phyloP scores from a whole-genome alignment of 1,140 invertebrate genomes.

The Acromyrmex heyeri region DNA sequence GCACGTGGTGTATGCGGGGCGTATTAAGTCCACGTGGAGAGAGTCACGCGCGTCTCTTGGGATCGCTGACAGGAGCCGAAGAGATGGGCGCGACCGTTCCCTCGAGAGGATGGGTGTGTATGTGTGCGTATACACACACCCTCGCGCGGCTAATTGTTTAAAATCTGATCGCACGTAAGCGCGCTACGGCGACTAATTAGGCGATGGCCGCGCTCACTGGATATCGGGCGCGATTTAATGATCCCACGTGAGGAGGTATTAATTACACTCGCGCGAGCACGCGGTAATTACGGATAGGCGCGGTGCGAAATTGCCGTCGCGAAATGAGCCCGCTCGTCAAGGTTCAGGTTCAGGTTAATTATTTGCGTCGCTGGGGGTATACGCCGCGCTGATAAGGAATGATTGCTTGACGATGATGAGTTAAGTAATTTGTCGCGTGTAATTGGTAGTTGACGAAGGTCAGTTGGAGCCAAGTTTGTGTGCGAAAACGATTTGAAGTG shows the following conservation, averaged over 20 bases:
- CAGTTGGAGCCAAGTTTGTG: neutral
- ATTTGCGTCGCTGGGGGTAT: constrained; percentile 32
- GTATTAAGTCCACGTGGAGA: constrained; percentile 74
- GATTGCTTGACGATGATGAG: constrained; percentile 45
- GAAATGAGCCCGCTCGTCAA: constrained; percentile 22
- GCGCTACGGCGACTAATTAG: constrained; percentile 53
- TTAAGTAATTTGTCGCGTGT: constrained; percentile 48
- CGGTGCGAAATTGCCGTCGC: constrained; percentile 58
- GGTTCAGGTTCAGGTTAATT: constrained; percentile 58
- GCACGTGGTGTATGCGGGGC: constrained; percentile 75
- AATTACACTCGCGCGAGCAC: constrained; percentile 38
- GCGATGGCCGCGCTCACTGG: constrained; percentile 45
- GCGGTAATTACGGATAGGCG: constrained; percentile 57
- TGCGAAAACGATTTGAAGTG: constrained; percentile 4
- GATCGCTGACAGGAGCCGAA: constrained; percentile 67
- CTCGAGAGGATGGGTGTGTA: constrained; percentile 69
- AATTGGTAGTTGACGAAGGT: constrained; percentile 41
- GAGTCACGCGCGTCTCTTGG: constrained; percentile 84
- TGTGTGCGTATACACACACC: constrained; percentile 60
- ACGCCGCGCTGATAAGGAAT: constrained; percentile 40
- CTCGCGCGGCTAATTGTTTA: constrained; percentile 82
- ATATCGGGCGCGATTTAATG: constrained; percentile 61
- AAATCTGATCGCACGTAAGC: constrained; percentile 83
- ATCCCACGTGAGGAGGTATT: constrained; percentile 58
- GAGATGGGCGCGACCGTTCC: constrained; percentile 83